Conservation (phyloP, 2,797 vertebrate genomes). For the Ibycter americanus region DNA sequence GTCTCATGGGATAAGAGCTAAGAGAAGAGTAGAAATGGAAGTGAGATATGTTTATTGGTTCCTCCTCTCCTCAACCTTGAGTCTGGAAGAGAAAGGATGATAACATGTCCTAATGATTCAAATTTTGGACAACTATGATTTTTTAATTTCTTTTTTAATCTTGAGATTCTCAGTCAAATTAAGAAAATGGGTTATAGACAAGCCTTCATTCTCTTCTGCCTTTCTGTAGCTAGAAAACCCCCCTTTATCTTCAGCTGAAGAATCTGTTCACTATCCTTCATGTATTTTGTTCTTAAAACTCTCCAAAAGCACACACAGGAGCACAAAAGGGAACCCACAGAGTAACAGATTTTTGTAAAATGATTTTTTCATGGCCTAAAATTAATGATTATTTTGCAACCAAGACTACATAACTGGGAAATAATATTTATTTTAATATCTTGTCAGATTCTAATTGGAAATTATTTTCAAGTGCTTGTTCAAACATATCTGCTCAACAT, state of each 20-base stretch:
- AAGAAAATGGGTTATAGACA: background rate
- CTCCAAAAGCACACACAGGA: background rate
- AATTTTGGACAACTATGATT: background rate
- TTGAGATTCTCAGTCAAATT: background rate
- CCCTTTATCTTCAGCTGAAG: background rate
- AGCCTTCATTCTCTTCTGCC: background rate
- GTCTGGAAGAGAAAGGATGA: background rate
- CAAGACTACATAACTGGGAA: background rate
- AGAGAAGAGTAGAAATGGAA: background rate
- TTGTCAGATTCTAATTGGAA: background rate
- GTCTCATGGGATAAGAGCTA: background rate
- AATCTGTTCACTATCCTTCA: background rate
- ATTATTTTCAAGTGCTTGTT: background rate
- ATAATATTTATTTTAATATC: background rate
- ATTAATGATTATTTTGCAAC: background rate
- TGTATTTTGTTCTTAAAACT: background rate
- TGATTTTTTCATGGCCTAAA: background rate
- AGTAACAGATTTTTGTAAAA: background rate
- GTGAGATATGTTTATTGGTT: background rate
- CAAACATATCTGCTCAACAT: background rate
- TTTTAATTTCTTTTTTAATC: background rate
- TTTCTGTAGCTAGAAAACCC: background rate
- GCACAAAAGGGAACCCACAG: fast-evolving
- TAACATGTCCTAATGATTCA: background rate
- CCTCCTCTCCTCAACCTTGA: background rate